phyloP scores from a whole-genome alignment of 1,140 invertebrate genomes.

The Drosophila watanabei region DNA sequence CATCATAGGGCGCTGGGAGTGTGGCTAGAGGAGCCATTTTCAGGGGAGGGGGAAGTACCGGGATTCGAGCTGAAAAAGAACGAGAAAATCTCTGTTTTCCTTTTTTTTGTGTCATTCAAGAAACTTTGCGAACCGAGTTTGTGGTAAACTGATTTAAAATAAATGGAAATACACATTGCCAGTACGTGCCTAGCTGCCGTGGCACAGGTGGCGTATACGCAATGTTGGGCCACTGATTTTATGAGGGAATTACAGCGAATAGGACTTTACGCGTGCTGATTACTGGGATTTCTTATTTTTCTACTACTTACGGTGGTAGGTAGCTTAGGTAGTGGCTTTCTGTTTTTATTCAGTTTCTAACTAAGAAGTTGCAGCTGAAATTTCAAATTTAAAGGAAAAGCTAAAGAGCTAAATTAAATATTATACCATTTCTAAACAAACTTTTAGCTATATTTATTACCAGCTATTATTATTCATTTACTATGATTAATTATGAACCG shows the following conservation, averaged over 20 bases:
- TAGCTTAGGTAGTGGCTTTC: background rate
- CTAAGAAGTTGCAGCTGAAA: background rate
- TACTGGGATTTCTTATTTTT: background rate
- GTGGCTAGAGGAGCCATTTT: background rate
- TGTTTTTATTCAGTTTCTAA: background rate
- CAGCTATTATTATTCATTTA: background rate
- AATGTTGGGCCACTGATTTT: conserved; percentile 39
- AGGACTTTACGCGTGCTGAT: conserved; percentile 13
- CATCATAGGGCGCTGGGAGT: background rate
- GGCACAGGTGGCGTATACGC: conserved; percentile 65
- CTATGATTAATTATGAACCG: background rate
- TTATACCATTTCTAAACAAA: background rate
- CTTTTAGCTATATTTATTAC: background rate
- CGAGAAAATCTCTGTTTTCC: conserved; percentile 1
- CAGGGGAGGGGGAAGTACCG: background rate
- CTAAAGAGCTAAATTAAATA: background rate
- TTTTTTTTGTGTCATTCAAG: conserved; percentile 32
- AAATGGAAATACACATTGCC: conserved; percentile 55
- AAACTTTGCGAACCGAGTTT: conserved; percentile 29
- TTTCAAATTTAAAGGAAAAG: background rate
- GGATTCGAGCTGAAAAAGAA: background rate
- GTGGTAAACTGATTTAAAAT: conserved; percentile 58
- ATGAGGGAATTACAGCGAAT: conserved; percentile 12
- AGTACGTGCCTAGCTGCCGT: conserved; percentile 50
- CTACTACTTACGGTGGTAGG: background rate